These are phyloP conservation scores for Spinus olivaceus DNA, from an alignment of 2,797 vertebrate species.

Conservation along the genomic window DNA sequence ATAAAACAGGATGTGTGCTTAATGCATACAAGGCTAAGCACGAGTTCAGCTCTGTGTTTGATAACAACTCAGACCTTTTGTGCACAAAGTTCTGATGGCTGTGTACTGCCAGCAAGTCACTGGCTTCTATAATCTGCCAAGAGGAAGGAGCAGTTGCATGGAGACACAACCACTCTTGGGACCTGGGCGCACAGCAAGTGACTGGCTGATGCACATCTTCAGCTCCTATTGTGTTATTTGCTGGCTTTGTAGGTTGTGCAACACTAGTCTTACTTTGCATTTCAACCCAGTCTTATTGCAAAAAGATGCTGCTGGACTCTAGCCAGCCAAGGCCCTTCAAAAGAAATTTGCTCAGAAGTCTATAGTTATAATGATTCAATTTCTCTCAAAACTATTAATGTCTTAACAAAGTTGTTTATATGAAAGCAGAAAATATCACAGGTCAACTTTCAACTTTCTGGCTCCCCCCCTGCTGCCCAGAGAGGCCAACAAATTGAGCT, in stretches of 20 bases:
- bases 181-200: rapidly evolving
- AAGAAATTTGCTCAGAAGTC: background rate
- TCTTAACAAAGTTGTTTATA: background rate
- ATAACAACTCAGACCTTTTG: background rate
- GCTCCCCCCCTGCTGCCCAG: background rate
- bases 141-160: background rate
- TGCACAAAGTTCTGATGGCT: background rate
- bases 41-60: background rate
- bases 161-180: background rate
- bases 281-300: background rate
- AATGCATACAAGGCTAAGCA: background rate
- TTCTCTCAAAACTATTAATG: background rate
- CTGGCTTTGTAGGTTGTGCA: background rate
- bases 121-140: background rate
- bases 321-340: background rate
- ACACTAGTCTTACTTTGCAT: background rate
- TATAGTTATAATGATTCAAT: background rate
- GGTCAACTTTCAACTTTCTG: background rate
- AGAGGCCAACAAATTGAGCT: background rate
- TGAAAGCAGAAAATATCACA: background rate
- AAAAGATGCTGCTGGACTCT: background rate
- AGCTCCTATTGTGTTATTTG: background rate
- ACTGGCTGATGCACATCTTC: background rate
- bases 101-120: background rate
- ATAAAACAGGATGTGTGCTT: background rate